A percentile compares a stretch with the other conserved stretches of the same genome.
These are phyloP conservation scores for Lophotis ruficrista DNA, from an alignment of 2,113 vertebrate species.

Conservation along the genomic window DNA sequence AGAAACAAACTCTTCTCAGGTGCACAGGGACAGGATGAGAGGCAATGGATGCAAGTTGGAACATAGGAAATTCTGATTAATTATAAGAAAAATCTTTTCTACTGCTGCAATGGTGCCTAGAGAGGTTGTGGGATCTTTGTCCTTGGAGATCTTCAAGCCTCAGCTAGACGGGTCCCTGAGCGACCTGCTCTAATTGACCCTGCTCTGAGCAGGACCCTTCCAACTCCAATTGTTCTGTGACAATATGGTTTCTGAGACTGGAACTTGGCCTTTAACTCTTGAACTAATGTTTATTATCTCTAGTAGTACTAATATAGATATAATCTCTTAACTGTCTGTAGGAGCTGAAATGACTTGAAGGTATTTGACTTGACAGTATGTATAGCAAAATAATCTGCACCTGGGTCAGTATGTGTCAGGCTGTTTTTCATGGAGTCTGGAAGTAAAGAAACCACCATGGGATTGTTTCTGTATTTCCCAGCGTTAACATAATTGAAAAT, in stretches of 20 bases:
- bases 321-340: background rate
- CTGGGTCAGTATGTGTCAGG: background rate
- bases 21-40: background rate
- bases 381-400: background rate
- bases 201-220: background rate
- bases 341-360: background rate
- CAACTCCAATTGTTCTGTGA: background rate
- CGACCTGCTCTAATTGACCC: background rate
- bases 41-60: background rate
- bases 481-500: background rate
- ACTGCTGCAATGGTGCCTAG: background rate
- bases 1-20: background rate
- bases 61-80: background rate
- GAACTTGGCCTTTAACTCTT: background rate
- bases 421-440: background rate
- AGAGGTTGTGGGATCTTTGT: background rate
- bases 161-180: background rate
- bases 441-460: background rate
- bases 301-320: background rate
- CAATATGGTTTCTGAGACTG: background rate
- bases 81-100: background rate
- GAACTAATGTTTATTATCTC: background rate
- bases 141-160: background rate
- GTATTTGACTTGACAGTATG: background rate
- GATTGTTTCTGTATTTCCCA: background rate